Base-by-base conservation (phyloP, 2,113 vertebrate genomes). In the Heterochromis multidens region DNA sequence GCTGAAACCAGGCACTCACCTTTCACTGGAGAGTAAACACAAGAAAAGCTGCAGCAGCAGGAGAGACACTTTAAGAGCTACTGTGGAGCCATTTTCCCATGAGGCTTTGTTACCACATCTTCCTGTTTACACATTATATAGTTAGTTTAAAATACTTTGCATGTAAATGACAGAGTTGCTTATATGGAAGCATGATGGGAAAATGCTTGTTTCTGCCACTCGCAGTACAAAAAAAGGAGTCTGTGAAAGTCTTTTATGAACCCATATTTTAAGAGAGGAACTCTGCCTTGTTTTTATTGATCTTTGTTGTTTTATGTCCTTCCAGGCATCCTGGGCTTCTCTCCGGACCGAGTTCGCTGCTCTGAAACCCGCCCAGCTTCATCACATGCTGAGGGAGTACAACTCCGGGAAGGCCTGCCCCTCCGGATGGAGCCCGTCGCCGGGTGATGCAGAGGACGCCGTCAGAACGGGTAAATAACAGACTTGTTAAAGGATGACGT, bases 361-460 rank as follows among this genome's bases (percentile, higher is more conserved):
- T 27, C 86, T 97, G 79, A 96, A 95, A 40, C 79, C 96, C 0
- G 95, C 96, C 2, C 96, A 97, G 92, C 95, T 97, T 19, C 95
- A 97, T 87, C 96, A 97, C 92, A 95, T 96, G 95, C 85, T 97
- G 86, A 91, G 91, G 59, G 95, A 95, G 72, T 97, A 97, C 91
- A 92, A 63, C 91, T 89, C 90, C 0, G 93, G 90, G 10, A 94
- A 89, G 70, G 16, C 85, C 19, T 91, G 91, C 63, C 95, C 95
- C 25, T 4, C 78, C 0, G 86, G 87, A 13, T 97, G 96, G 96
- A 95, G 3, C 4, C 96, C 96, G 0, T 40, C 94, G 1, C 74
- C 87, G 1, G 93, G 92, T 1, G 95, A 97, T 0, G 67, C 86
- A 0, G 86, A 86, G 6, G 91, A 92, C 13, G 89, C 95, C 1